phyloP scores from a whole-genome alignment of 2,797 vertebrate genomes.

The Manis javanica region DNA sequence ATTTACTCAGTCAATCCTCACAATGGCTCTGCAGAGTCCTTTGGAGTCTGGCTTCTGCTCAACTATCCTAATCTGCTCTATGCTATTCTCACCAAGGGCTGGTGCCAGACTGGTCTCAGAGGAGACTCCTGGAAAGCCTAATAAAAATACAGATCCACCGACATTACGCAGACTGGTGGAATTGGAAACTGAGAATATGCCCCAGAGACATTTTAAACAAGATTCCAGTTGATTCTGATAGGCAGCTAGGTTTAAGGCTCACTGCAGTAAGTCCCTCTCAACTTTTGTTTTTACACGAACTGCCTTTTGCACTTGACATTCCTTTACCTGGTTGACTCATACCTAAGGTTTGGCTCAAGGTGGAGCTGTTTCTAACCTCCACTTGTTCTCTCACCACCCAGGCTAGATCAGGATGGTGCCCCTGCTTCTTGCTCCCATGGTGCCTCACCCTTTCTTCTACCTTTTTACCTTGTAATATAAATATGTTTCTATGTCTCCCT shows the following conservation, averaged over 20 bases:
- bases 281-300: background rate
- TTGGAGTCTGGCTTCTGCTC: background rate
- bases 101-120: background rate
- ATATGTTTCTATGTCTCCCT: background rate
- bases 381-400: background rate
- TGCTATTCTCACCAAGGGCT: too few species aligned
- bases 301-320: background rate
- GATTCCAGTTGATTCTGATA: background rate
- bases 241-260: background rate
- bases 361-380: background rate
- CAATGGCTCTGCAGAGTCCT: background rate
- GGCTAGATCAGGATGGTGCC: background rate
- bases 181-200: background rate
- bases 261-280: background rate
- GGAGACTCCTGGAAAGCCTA: background rate
- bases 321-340: background rate
- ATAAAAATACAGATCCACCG: background rate
- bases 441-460: background rate
- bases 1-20: background rate
- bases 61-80: background rate
- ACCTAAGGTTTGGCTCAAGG: background rate
- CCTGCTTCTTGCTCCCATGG: background rate
- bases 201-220: background rate
- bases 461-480: background rate
- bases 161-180: background rate